Conservation (phyloP, 2,797 vertebrate genomes). For the Rousettus madagascariensis region DNA sequence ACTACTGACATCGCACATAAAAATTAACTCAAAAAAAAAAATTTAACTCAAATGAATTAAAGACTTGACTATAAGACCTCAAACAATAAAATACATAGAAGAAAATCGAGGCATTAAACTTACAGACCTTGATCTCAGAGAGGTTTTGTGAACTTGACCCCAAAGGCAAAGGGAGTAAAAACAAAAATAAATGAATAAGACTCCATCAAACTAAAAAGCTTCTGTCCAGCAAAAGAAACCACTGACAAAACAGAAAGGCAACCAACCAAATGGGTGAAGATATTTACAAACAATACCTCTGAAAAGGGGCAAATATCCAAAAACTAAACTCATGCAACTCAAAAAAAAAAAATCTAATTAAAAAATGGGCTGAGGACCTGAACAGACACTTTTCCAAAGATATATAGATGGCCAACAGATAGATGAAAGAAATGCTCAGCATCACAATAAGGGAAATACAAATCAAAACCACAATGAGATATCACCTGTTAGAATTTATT, state of each 20-base stretch:
- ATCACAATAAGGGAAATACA: background rate
- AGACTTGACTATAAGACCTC: too few species aligned
- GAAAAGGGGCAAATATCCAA: too few species aligned
- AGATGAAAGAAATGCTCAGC: background rate
- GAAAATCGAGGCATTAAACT: background rate
- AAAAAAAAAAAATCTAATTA: too few species aligned
- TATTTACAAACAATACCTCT: too few species aligned
- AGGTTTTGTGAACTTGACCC: background rate
- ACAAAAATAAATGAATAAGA: background rate
- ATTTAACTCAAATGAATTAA: too few species aligned
- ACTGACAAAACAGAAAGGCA: background rate
- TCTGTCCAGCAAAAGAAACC: background rate
- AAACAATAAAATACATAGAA: too few species aligned
- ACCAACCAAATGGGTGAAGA: background rate
- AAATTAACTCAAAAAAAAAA: too few species aligned
- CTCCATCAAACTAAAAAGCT: background rate
- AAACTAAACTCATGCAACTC: too few species aligned
- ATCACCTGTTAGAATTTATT: background rate
- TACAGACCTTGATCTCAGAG: background rate
- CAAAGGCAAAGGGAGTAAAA: background rate
- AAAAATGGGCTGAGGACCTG: background rate
- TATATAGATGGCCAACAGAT: too few species aligned
- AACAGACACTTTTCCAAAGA: background rate
- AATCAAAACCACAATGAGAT: background rate
- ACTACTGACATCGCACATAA: too few species aligned